Evolutionary conservation across 2,888 invertebrate species (phyloP), one percentile per base, ranked within the genome.

Genomic region (Microchrysa polita): DNA sequence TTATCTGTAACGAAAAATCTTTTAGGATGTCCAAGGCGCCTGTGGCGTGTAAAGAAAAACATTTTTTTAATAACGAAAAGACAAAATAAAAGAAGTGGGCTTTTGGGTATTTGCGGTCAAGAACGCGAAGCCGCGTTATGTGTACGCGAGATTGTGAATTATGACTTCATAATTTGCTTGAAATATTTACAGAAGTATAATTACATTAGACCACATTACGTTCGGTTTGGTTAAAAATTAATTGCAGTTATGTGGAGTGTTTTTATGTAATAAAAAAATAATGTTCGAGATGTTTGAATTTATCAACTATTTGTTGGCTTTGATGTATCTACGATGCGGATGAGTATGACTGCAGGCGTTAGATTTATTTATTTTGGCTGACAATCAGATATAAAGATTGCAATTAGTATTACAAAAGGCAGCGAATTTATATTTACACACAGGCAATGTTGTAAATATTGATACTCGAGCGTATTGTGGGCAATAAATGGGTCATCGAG

Each of bases 1-100:
- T 65, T 65, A 65, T 65, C 65, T 65, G 44, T 65, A 65, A 48
- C 65, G 44, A 20, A 34, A 65, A 22, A 65, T 65, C 65, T 20
- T 44, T 16, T 20, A 48, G 22, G 48, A 20, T 48, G 23, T n/a
- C 5, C 7, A 10, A 10, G 55, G 20, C 10, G 22, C 52, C n/a
- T 2, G 16, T 16, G 52, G 16, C n/a, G 10, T 4, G 10, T 5
- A 52, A 52, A 16, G 5, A 52, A 52, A 16, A 52, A 34, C 27
- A 34, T 34, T 34, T 34, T n/a, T n/a, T n/a, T n/a, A n/a, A 14
- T 23, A n/a, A 27, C 12, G 60, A 34, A 27, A 34, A 60, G 7
- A 53, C 16, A 16, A 61, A 55, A 20, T 14, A 20, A 16, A 18
- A n/a, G n/a, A n/a, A 20, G 18, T 20, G 55, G 27, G 7, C 4